Evolutionary conservation across 2,113 vertebrate genomes (phyloP).

Genomic region (Catharus bicknelli): DNA sequence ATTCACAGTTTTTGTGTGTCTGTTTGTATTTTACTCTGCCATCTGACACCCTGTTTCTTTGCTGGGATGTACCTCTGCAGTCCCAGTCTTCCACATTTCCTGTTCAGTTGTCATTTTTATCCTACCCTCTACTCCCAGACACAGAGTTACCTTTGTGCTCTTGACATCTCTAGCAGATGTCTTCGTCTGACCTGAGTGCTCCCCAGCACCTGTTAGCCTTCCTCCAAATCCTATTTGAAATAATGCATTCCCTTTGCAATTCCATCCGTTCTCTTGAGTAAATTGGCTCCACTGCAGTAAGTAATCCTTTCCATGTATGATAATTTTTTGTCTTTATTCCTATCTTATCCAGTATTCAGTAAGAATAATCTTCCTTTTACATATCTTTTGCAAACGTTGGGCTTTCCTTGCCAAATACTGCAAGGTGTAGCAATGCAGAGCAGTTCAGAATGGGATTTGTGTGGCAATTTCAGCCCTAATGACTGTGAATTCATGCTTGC

Average conservation of each 20-base stretch:
- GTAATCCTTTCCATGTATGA: not conserved
- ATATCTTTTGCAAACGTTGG: not conserved
- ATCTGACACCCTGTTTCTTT: constrained; percentile 33
- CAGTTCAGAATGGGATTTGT: not conserved
- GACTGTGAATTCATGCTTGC: not conserved
- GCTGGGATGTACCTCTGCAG: constrained; percentile 5
- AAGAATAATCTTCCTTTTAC: not conserved
- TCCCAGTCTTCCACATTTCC: constrained; percentile 28
- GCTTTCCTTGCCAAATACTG: not conserved
- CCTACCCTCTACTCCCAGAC: not conserved
- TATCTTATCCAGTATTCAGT: not conserved
- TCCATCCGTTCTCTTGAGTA: not conserved
- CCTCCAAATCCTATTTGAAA: constrained; percentile 12
- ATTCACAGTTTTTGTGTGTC: constrained; percentile 16
- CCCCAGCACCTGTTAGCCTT: constrained; percentile 50
- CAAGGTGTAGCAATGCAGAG: not conserved
- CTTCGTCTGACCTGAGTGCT: constrained; percentile 52
- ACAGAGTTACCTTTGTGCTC: constrained; percentile 63
- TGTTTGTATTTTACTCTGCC: not conserved
- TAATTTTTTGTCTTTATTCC: not conserved
- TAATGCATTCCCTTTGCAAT: not conserved
- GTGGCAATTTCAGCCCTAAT: not conserved
- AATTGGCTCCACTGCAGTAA: not conserved
- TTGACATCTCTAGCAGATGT: constrained; percentile 62
- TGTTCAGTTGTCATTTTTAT: constrained; percentile 64